Conservation (phyloP, 1,140 invertebrate genomes). For the Tetragonula clypearis region DNA sequence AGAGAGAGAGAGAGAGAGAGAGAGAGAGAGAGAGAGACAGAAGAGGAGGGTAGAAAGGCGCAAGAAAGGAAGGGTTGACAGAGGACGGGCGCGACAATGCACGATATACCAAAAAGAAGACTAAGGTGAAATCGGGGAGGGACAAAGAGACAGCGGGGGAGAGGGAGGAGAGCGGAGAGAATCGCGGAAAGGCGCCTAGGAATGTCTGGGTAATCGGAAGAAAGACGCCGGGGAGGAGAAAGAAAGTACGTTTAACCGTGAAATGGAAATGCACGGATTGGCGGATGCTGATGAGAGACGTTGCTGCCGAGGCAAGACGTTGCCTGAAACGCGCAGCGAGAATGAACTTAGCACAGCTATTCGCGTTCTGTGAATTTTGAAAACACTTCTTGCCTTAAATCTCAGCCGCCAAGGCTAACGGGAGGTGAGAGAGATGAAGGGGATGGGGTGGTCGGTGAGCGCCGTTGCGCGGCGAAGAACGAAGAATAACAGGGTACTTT, state of each 20-base stretch:
- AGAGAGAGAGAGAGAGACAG: too few relatives aligned
- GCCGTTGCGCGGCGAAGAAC: constrained; percentile 31
- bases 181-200: constrained; percentile 32
- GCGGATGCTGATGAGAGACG: constrained; percentile 52
- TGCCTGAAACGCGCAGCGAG: constrained; percentile 32
- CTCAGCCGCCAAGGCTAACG: not conserved
- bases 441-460: not conserved
- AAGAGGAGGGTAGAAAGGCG: too few relatives aligned
- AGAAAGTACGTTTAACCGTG: constrained; percentile 44
- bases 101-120: constrained; percentile 28
- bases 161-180: not conserved
- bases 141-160: not conserved
- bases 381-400: constrained; percentile 48
- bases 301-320: not conserved
- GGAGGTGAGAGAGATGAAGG: too few relatives aligned
- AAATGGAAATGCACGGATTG: constrained; percentile 63
- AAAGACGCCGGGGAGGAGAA: constrained; percentile 18
- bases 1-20: too few relatives aligned
- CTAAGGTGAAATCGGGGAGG: not conserved
- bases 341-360: constrained; percentile 52
- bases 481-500: constrained; percentile 55
- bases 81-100: constrained; percentile 4
- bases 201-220: constrained; percentile 23
- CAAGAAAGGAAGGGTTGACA: not conserved
- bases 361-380: constrained; percentile 51